Evolutionary conservation across 2,888 invertebrate genomes (phyloP), one percentile per base, ranked within the genome.

Genomic region (Geophilus truncorum): DNA sequence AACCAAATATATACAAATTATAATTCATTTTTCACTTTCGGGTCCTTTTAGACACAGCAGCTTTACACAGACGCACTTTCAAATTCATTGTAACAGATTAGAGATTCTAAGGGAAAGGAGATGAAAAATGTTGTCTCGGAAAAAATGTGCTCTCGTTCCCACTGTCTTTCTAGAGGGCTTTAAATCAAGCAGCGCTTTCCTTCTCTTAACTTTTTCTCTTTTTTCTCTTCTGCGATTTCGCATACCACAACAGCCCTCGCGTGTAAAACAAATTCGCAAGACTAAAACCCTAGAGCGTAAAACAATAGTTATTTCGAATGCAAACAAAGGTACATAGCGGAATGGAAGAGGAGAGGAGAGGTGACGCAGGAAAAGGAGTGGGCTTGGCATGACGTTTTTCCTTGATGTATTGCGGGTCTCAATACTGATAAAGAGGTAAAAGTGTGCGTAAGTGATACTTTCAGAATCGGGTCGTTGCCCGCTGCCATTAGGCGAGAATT

Each of bases 61-160:
- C 51, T 51, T 51, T 51, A 18, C 21, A 51, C 18, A 21, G 5
- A 32, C 18, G 51, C 51, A 15, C 51, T 51, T 51, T 18, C 51
- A n/a, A 51, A 51, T 51, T 51, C 51, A 51, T 51, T 5, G 51
- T 51, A 51, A 15, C 32, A 75, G 75, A 75, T 75, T 75, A 75
- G 30, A 75, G 25, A 75, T 75, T 21, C 75, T 15, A 15, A 75
- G 75, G 21, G n/a, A 36, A 77, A 77, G 15, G n/a, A 34, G 36
- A 77, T 77, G 77, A 77, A 77, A 77, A 77, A 77, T 77, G 77
- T 77, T 77, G 34, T 32, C 34, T 30, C 18, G 77, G 36, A 77
- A 77, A 36, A 77, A 34, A 34, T 77, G 36, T 77, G 77, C 77
- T 32, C 77, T 36, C 36, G 32, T 77, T 77, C 36, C 77, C 77